A percentile compares a stretch with the other conserved stretches of the same genome.
Conservation (phyloP, 2,113 vertebrate species). For the Struthio camelus region DNA sequence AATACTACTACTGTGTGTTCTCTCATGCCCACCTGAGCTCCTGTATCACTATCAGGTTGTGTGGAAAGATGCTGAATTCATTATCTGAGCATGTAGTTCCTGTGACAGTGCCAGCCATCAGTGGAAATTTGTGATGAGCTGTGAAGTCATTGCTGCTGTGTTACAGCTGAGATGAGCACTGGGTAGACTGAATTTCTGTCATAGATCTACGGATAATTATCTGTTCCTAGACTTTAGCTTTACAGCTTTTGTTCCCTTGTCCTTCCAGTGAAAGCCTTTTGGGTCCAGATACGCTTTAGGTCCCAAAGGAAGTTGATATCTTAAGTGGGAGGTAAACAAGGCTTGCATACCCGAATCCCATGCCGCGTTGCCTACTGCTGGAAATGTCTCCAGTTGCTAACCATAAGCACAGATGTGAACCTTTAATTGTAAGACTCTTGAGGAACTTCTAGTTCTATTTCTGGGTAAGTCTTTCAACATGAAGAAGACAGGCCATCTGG, state of each 20-base stretch:
- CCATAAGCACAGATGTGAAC: background rate
- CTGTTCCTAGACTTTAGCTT: background rate
- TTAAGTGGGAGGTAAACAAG: background rate
- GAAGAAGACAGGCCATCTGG: background rate
- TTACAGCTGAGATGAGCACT: background rate
- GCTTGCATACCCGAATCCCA: background rate
- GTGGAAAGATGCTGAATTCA: background rate
- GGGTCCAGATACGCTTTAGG: background rate
- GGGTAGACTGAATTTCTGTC: background rate
- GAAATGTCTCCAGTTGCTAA: background rate
- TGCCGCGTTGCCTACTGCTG: background rate
- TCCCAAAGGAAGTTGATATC: background rate
- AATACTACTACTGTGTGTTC: background rate
- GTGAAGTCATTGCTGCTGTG: background rate
- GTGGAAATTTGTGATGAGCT: background rate
- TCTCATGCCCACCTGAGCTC: background rate
- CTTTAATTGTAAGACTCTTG: background rate
- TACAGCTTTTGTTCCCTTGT: background rate
- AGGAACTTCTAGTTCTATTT: background rate
- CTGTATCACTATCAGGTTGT: background rate
- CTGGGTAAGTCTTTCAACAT: background rate
- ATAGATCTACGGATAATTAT: background rate
- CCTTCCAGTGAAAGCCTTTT: background rate
- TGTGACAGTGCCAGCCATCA: background rate
- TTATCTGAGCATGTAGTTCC: background rate